Evolutionary conservation across 2,797 vertebrate species (phyloP), one percentile per base, ranked within the genome.

Genomic region (Bufotes viridis): DNA sequence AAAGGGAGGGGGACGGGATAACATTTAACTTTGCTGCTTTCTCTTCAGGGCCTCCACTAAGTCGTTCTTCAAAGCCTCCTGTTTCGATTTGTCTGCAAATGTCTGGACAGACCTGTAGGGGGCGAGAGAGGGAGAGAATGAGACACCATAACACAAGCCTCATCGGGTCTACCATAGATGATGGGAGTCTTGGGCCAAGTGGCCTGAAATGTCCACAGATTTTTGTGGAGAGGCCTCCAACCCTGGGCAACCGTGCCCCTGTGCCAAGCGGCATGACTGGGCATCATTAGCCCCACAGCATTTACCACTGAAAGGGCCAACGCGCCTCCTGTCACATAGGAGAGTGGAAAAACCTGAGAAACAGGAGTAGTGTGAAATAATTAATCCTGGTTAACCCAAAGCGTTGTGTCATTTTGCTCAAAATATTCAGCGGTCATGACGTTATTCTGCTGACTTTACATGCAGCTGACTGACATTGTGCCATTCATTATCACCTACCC

Each of bases 21-120:
- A 90, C 53, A 20, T 89, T 91, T 98, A 99, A 94, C 94, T 96
- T 90, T 97, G 96, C 85, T 98, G 97, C 95, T 99, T 99, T 94
- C 95, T 97, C 97, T 97, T 99, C 96, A 99, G 94, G 89, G 97
- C 98, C 94, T 95, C 95, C 95, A 98, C 94, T 96, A 99, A 96
- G 95, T 98, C 96, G 42, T 93, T 94, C 96, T 96, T 97, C 92
- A 99, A 96, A 94, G 97, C 97, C 93, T 98, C 97, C 95, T 99
- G 97, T 96, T 97, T 97, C 91, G 96, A 96, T 96, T 97, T 97
- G 95, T 99, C 98, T 74, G 96, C 96, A 93, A 98, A 96, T 90
- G 95, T 96, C 95, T 97, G 96, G 94, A 99, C 97, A 92, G 96
- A 98, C 97, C 98, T 99, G 95, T 3, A 90, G 76, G 89, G 63